Conservation (phyloP, 2,113 vertebrate genomes). For the Pagrus major region DNA sequence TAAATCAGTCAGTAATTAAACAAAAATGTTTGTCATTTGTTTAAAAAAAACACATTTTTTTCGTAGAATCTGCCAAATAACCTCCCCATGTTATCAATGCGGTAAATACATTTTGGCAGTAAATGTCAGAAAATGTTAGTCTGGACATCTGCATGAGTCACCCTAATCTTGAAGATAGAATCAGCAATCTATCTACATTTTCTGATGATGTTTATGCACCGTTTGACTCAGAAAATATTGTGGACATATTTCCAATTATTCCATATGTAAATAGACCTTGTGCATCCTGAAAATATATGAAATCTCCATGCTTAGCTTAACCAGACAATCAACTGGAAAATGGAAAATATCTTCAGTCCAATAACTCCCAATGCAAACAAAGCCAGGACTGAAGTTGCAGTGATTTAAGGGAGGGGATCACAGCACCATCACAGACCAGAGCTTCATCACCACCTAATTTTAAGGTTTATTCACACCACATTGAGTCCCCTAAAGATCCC, state of each 20-base stretch:
- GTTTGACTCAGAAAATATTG: background rate
- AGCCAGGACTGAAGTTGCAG: background rate
- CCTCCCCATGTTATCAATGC: background rate
- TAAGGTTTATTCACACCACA: conserved; percentile 13
- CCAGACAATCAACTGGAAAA: conserved; percentile 2
- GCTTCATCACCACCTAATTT: conserved; percentile 2
- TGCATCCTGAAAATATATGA: background rate
- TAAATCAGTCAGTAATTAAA: background rate
- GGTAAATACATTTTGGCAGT: conserved; percentile 1
- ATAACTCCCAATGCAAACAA: conserved; percentile 27
- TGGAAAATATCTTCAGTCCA: conserved; percentile 20
- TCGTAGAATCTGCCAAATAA: background rate
- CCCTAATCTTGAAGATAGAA: background rate
- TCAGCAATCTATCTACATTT: background rate
- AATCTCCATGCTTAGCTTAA: background rate
- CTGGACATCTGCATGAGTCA: background rate
- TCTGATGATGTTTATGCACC: conserved; percentile 2
- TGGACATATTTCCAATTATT: conserved; percentile 4
- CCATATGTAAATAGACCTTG: background rate
- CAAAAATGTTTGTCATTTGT: background rate
- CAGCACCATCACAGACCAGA: background rate
- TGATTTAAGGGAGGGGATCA: conserved; percentile 10
- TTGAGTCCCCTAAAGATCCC: conserved; percentile 9
- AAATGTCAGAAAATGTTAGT: conserved; percentile 37
- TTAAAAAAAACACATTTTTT: too few species aligned